These are phyloP conservation scores for Cephus nigrinus DNA, from an alignment of 2,888 invertebrate species.

Conservation along the genomic window DNA sequence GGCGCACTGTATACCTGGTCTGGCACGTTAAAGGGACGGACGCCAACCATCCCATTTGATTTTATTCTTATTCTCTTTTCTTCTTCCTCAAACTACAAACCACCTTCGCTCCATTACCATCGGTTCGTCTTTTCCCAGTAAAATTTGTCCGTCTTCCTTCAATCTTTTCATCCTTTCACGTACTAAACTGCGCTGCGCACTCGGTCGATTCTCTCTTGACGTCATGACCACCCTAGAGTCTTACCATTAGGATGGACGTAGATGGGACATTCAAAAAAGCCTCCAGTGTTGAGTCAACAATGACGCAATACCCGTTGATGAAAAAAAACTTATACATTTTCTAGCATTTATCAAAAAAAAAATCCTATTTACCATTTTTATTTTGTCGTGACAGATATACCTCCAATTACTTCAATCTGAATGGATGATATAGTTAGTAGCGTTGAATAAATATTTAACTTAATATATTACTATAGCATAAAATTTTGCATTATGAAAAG, in stretches of 20 bases:
- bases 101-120: slow-evolving; percentile 10
- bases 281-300: background rate
- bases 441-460: background rate
- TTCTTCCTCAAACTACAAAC: slow-evolving; percentile 18
- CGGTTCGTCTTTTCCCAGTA: background rate
- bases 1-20: slow-evolving; percentile 3
- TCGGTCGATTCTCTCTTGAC: slow-evolving; percentile 25
- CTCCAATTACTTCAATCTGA: background rate
- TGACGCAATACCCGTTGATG: background rate
- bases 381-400: background rate
- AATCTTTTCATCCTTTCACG: slow-evolving; percentile 26
- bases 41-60: slow-evolving; percentile 4
- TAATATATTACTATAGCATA: too few species aligned
- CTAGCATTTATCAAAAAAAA: background rate
- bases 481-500: too few species aligned
- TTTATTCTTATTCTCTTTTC: slow-evolving; percentile 12
- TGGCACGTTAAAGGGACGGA: background rate
- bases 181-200: slow-evolving; percentile 28
- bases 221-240: slow-evolving; percentile 8
- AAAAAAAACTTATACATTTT: background rate
- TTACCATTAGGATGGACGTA: background rate
- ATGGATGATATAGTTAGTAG: background rate
- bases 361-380: background rate
- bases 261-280: background rate
- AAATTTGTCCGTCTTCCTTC: slow-evolving; percentile 11